Percentiles rank a stretch among this genome's conserved stretches.
These are phyloP conservation scores for Suncus etruscus DNA, from an alignment of 2,113 vertebrate species.

Conservation along the genomic window DNA sequence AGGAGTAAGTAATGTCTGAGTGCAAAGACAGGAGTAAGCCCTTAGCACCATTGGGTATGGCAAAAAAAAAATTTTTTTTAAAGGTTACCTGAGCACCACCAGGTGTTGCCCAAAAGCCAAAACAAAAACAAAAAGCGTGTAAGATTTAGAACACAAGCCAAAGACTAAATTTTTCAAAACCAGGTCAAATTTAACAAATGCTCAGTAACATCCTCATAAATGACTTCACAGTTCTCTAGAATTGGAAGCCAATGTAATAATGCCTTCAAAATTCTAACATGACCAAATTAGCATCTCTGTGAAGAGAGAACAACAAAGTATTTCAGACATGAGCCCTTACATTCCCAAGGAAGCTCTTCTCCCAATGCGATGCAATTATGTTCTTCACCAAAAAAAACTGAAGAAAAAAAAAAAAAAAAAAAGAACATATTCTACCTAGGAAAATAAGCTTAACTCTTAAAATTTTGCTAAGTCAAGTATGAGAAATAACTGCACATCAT, in stretches of 20 bases:
- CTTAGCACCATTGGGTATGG: too few relatives aligned
- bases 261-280: not conserved
- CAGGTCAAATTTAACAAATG: not conserved
- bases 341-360: constrained; percentile 38
- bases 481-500: not conserved
- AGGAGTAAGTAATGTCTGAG: too few relatives aligned
- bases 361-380: constrained; percentile 47
- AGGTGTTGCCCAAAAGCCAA: too few relatives aligned
- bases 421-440: not conserved
- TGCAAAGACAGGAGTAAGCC: too few relatives aligned
- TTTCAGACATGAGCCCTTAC: constrained; percentile 11
- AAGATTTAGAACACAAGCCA: constrained; percentile 17
- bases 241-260: not conserved
- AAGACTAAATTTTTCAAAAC: constrained; percentile 29
- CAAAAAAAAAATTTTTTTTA: too few relatives aligned
- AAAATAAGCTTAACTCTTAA: not conserved
- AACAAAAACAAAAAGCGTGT: not conserved
- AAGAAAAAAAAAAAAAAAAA: not conserved
- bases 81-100: too few relatives aligned
- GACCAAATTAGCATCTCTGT: not conserved
- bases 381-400: constrained; percentile 45
- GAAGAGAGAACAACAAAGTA: not conserved
- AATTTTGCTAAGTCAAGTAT: constrained; percentile 11
- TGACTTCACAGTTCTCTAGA: not conserved
- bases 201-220: not conserved